Evolutionary conservation across 2,888 invertebrate species (phyloP), one percentile per base, ranked within the genome.

Genomic region (Dione juno): DNA sequence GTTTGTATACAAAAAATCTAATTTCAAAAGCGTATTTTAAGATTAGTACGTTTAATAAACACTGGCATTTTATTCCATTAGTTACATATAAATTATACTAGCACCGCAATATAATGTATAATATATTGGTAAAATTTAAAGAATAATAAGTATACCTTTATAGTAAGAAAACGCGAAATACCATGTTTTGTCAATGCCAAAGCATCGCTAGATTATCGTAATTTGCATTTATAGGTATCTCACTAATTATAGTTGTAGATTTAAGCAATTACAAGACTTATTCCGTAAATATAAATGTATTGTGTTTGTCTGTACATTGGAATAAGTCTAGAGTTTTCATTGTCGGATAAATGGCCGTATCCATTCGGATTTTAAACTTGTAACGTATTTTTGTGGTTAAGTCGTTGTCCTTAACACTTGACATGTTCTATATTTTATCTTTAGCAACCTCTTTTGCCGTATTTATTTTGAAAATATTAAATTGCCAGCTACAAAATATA

Each of bases 111-210:
- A 61, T 61, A 61, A 61, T 61, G 45, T 61, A 45, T 61, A 61
- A 45, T 61, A 45, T 43, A 61, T 45, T 45, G 61, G 45, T 35
- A 61, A 61, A 52, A 40, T 19, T 50, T 50, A 40, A 37, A 61
- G 43, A 61, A 9, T 50, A 50, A 64, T 64, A n/a, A n/a, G n/a
- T n/a, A 48, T 50, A 50, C 50, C 28, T 45, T 45, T 64, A 13
- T 64, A 66, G 69, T 69, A 71, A 67, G 66, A 66, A 66, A 53
- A 81, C 79, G 78, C 79, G 79, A 85, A 84, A 84, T 90, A 92
- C 91, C 90, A 90, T 90, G 92, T 92, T 93, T 92, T 92, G 91
- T 88, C 89, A 88, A 93, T 92, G 93, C 93, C 93, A 93, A 93
- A 93, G 93, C 93, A 93, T 93, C 87, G 92, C 92, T 93, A 93